Percentiles rank a stretch among this genome's conserved stretches.
Conservation (phyloP, 2,888 invertebrate species). For the Neria commutata region DNA sequence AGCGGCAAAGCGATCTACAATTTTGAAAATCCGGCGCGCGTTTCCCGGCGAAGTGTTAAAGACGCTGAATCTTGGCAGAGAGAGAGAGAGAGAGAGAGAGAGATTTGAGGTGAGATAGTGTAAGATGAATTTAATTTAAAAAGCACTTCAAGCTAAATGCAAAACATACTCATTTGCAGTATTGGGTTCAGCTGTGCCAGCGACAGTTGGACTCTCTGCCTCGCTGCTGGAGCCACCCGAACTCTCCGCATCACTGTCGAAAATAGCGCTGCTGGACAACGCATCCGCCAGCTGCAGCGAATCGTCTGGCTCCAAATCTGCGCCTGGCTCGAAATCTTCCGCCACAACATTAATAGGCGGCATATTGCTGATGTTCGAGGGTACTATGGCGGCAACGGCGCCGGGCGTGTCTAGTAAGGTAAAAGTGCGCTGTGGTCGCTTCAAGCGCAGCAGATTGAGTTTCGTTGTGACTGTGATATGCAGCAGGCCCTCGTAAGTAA, state of each 20-base stretch:
- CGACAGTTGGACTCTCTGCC: conserved; percentile 47
- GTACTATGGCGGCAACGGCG: conserved; percentile 12
- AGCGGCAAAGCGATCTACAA: conserved; percentile 61
- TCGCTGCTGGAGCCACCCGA: conserved; percentile 59
- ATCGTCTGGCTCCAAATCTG: neutral
- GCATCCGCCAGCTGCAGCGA: conserved; percentile 16
- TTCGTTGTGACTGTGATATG: conserved; percentile 84
- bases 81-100: neutral
- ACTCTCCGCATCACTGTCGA: conserved; percentile 61
- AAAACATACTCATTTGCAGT: conserved; percentile 45
- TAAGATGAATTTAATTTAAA: neutral
- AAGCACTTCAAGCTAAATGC: neutral
- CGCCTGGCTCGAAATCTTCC: conserved; percentile 27
- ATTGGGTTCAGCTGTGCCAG: conserved; percentile 32
- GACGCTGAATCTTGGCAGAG: conserved; percentile 37
- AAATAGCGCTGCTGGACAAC: conserved; percentile 49
- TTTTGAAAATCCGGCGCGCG: conserved; percentile 58
- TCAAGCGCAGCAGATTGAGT: conserved; percentile 67
- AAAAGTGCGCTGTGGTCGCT: conserved; percentile 44
- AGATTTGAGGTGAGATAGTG: neutral
- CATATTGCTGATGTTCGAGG: conserved; percentile 22
- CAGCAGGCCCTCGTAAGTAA: conserved; percentile 75
- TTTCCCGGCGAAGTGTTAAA: conserved; percentile 57
- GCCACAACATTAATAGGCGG: conserved; percentile 12
- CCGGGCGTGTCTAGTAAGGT: conserved; percentile 23